Evolutionary conservation across 1,140 invertebrate genomes (phyloP), one percentile per base, ranked within the genome.

Genomic region (Hyles vespertilio): DNA sequence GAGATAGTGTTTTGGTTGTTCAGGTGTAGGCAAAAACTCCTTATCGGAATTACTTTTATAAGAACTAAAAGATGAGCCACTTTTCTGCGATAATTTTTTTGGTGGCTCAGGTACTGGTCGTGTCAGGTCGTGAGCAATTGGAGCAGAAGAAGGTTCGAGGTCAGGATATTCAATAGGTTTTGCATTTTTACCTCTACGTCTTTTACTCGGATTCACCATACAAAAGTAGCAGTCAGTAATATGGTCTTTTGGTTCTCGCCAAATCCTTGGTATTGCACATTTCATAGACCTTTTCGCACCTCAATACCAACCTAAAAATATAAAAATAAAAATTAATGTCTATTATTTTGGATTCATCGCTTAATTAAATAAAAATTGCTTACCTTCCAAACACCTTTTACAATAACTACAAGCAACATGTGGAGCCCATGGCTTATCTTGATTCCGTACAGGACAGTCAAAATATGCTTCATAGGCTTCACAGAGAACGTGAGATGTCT

Each of bases 151-250:
- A 36, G 66, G 64, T 65, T 51, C 48, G 43, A 69, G 63, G 45
- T 69, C 51, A 55, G 67, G 67, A 57, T 63, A 69, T 49, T 56
- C 33, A 52, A 62, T 69, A 52, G 49, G 52, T 56, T 64, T 70
- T 58, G 67, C 53, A 64, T 66, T 66, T 70, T 63, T 70, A 59
- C 67, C 67, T 58, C 56, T 66, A 54, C 52, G 56, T 66, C 46
- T 3, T 10, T 47, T 47, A 47, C 46, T 3, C 9, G 67, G 63
- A 61, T 69, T 66, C 36, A 66, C 61, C 32, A 69, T 55, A 62
- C 67, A 69, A 66, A 69, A 69, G 40, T 63, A 67, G 40, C 58
- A 67, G 51, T 63, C 60, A 60, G 53, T 53, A 54, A 60, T 59
- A 59, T 67, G 65, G 40, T 66, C 59, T 47, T 46, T 66, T 51